Conservation (phyloP, 2,888 invertebrate species). For the Eristalis pertinax region DNA sequence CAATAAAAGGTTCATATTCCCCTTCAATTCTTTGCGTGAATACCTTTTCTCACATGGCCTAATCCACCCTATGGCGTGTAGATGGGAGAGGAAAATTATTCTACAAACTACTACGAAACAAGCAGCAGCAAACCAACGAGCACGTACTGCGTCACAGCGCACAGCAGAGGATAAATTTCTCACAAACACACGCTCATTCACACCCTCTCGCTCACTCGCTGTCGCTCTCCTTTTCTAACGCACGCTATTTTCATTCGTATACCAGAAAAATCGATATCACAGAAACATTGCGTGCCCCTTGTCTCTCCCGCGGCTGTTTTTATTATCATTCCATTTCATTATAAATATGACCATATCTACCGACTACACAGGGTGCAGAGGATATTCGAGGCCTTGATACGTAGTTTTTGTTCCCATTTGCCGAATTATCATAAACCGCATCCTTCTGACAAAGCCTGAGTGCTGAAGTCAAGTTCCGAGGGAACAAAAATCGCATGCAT, state of each 20-base stretch:
- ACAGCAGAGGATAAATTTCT: not conserved
- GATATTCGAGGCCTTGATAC: not conserved
- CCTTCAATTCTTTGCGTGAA: not conserved
- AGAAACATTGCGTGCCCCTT: not conserved
- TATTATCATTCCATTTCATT: not conserved
- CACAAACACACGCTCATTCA: not conserved
- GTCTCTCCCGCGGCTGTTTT: not conserved
- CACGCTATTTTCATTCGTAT: not conserved
- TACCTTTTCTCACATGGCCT: not conserved
- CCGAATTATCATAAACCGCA: too few species aligned
- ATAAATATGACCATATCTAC: not conserved
- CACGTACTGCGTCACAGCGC: slow-evolving; percentile 49
- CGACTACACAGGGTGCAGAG: not conserved
- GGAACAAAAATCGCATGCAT: too few species aligned
- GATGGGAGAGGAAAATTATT: slow-evolving; percentile 1
- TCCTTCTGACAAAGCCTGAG: too few species aligned
- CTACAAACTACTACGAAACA: slow-evolving; percentile 29
- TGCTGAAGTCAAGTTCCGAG: too few species aligned
- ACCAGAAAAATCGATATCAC: slow-evolving; percentile 38
- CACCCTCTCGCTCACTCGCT: not conserved
- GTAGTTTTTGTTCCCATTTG: not conserved
- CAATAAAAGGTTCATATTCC: not conserved
- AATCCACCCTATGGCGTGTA: slow-evolving; percentile 16
- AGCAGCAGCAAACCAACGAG: too few species aligned
- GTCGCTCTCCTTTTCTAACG: not conserved